phyloP scores from a whole-genome alignment of 2,888 invertebrate genomes.

The Eupithecia subfuscata region DNA sequence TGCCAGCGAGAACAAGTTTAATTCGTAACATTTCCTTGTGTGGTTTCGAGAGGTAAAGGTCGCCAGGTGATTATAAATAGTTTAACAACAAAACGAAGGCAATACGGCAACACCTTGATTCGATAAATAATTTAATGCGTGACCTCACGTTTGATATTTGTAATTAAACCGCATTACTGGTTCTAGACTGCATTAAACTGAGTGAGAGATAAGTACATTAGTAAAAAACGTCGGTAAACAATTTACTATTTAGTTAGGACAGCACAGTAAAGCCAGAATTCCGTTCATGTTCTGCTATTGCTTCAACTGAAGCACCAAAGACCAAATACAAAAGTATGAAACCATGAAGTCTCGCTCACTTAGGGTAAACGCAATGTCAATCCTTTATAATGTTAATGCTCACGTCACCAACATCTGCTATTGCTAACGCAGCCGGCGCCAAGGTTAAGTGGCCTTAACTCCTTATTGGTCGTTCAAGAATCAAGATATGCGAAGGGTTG shows the following conservation, averaged over 20 bases:
- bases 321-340: not conserved
- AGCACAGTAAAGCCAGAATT: not conserved
- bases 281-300: not conserved
- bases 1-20: slow-evolving; percentile 23
- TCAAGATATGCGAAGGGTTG: slow-evolving; percentile 21
- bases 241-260: not conserved
- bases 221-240: not conserved
- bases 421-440: slow-evolving; percentile 54
- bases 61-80: slow-evolving; percentile 26
- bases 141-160: slow-evolving; percentile 18
- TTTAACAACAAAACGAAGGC: slow-evolving; percentile 22
- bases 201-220: not conserved
- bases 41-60: slow-evolving; percentile 30
- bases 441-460: slow-evolving; percentile 54
- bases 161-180: slow-evolving; percentile 5
- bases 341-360: not conserved
- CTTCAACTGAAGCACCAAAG: not conserved
- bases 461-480: slow-evolving; percentile 23
- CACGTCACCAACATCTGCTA: slow-evolving; percentile 62
- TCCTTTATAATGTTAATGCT: slow-evolving; percentile 50
- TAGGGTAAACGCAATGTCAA: slow-evolving; percentile 17
- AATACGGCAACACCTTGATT: slow-evolving; percentile 27
- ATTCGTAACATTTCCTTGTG: slow-evolving; percentile 27
- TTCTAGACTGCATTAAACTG: slow-evolving; percentile 13
- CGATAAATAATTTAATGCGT: slow-evolving; percentile 19